Percentiles rank a stretch among this genome's conserved stretches.
phyloP scores from a whole-genome alignment of 2,113 vertebrate species.

The Gracilinanus agilis region DNA sequence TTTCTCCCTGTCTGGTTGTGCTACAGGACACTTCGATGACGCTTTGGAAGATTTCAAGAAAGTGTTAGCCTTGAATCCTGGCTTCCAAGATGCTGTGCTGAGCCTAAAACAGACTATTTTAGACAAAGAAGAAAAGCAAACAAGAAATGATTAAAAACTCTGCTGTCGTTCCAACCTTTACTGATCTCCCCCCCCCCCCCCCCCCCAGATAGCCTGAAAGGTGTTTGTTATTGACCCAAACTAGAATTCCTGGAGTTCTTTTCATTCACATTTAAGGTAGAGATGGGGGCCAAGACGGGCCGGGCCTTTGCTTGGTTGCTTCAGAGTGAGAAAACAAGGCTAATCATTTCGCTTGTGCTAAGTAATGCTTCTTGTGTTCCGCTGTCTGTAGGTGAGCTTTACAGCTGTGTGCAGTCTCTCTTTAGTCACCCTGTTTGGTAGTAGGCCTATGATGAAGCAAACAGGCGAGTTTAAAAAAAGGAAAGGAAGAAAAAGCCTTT shows the following conservation, averaged over 20 bases:
- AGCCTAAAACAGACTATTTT: slow-evolving; percentile 92
- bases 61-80: slow-evolving; percentile 90
- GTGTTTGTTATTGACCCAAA: slow-evolving; percentile 32
- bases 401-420: not conserved
- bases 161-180: slow-evolving; percentile 30
- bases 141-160: slow-evolving; percentile 84
- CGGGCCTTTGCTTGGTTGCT: not conserved
- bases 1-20: not conserved
- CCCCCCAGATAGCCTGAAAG: not conserved
- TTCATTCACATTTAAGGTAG: slow-evolving; percentile 51
- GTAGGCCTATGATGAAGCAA: not conserved
- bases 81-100: slow-evolving; percentile 93
- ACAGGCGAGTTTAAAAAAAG: not conserved
- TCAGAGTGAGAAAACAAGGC: not conserved
- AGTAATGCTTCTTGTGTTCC: not conserved
- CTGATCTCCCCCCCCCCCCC: not conserved
- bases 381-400: not conserved
- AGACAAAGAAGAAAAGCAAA: slow-evolving; percentile 91
- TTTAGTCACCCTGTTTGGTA: no score
- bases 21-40: slow-evolving; percentile 92
- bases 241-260: not conserved
- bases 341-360: not conserved
- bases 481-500: no score
- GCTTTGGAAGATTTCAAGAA: slow-evolving; percentile 93
- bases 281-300: not conserved